phyloP scores from a whole-genome alignment of 1,140 invertebrate species.

The Drosophila nasuta region DNA sequence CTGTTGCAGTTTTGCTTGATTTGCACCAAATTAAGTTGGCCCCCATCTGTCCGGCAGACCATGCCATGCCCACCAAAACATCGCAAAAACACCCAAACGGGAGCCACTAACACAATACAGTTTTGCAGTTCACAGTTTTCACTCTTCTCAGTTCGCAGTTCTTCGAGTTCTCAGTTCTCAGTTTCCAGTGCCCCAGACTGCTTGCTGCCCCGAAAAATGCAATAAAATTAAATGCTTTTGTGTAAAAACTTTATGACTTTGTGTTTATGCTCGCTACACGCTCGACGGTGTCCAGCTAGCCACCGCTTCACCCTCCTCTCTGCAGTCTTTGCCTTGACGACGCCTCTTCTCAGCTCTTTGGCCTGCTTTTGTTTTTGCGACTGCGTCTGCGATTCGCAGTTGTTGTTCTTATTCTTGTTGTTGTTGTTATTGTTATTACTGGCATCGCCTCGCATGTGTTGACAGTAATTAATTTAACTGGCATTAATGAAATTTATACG shows the following conservation, averaged over 20 bases:
- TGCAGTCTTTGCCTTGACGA: slow-evolving; percentile 18
- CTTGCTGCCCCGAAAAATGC: slow-evolving; percentile 76
- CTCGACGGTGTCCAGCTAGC: slow-evolving; percentile 41
- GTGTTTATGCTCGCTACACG: slow-evolving; percentile 78
- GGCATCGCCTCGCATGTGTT: slow-evolving; percentile 66
- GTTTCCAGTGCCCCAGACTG: slow-evolving; percentile 27
- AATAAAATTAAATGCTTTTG: slow-evolving; percentile 83
- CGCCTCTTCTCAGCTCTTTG: slow-evolving; percentile 46
- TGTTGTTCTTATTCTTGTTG: background rate
- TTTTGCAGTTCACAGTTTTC: background rate
- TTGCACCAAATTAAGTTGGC: slow-evolving; percentile 80
- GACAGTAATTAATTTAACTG: slow-evolving; percentile 82
- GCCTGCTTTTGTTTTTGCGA: slow-evolving; percentile 75
- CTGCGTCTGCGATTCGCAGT: slow-evolving; percentile 14
- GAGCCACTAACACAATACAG: background rate
- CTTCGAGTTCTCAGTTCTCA: slow-evolving; percentile 2
- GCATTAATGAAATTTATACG: slow-evolving; percentile 77
- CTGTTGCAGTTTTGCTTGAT: slow-evolving; percentile 79
- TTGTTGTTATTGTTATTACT: slow-evolving; percentile 2
- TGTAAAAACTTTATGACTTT: slow-evolving; percentile 82
- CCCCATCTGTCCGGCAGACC: slow-evolving; percentile 62
- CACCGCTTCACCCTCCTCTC: slow-evolving; percentile 6
- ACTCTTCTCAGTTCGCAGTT: background rate
- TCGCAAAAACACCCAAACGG: background rate
- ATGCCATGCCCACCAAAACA: slow-evolving; percentile 31